A percentile compares a stretch with the other conserved stretches of the same genome.
Conservation (phyloP, 2,797 vertebrate species). For the Neosilurus hyrtlii region DNA sequence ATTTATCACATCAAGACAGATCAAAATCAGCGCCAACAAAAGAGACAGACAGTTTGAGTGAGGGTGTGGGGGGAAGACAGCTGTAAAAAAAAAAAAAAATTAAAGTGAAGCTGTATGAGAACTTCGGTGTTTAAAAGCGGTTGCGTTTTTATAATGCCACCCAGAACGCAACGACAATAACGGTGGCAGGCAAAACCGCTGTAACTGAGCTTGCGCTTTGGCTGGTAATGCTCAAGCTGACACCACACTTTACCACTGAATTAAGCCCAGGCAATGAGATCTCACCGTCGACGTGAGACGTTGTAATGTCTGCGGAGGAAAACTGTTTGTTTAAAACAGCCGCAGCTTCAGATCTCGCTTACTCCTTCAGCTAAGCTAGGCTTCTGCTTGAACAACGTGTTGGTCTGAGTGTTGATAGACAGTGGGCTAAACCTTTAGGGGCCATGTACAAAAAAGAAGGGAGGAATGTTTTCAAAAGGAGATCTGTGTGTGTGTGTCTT, state of each 20-base stretch:
- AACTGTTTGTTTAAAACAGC: slow-evolving; percentile 19
- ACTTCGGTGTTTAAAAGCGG: slow-evolving; percentile 29
- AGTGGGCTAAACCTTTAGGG: slow-evolving; percentile 22
- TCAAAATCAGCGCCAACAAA: slow-evolving; percentile 37
- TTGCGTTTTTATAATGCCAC: slow-evolving; percentile 49
- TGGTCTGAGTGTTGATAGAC: slow-evolving; percentile 10
- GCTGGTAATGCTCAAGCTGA: slow-evolving; percentile 23
- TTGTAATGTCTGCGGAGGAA: slow-evolving; percentile 24
- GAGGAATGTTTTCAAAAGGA: slow-evolving; percentile 31
- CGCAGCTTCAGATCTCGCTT: slow-evolving; percentile 9
- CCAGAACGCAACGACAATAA: slow-evolving; percentile 45
- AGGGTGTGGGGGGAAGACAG: background rate
- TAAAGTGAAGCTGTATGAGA: background rate
- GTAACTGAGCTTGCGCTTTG: slow-evolving; percentile 37
- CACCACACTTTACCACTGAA: slow-evolving; percentile 30
- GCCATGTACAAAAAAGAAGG: slow-evolving; percentile 2
- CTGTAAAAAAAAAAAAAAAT: slow-evolving; percentile 22
- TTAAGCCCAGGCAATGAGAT: slow-evolving; percentile 8
- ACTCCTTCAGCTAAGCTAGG: background rate
- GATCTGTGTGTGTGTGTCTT: slow-evolving; percentile 25
- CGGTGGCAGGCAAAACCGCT: slow-evolving; percentile 33
- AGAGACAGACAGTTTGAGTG: slow-evolving; percentile 15
- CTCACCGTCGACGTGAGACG: background rate
- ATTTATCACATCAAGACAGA: slow-evolving; percentile 48
- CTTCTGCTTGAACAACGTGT: background rate